Evolutionary conservation across 2,888 invertebrate genomes (phyloP), one percentile per base, ranked within the genome.

Genomic region (Coelinius sp.): DNA sequence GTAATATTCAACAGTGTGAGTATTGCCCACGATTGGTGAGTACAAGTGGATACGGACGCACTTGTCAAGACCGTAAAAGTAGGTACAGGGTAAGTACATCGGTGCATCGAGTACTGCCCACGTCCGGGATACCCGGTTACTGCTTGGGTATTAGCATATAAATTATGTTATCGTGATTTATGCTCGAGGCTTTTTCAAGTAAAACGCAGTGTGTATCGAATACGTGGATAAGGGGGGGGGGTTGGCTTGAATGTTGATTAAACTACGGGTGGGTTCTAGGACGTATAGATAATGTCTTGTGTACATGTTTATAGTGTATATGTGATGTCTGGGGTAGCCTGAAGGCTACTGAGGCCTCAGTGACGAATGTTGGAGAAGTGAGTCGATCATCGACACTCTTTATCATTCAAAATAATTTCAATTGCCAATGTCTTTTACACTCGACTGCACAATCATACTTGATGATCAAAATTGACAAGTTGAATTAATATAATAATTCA

Each of bases 161-260:
- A 86, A 86, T 86, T 85, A 86, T 85, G 83, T 80, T 84, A 84
- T 83, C 85, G 83, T 85, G 85, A 86, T 86, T 86, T 86, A 86
- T 83, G 84, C 78, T 74, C 71, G 65, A 41, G 76, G 77, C 78
- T 65, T 53, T 70, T 59, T 6, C 46, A 10, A 49, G 46, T 20
- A 14, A 49, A 49, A 49, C 20, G 68, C 68, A 68, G 68, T 70
- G 70, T 67, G 52, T 52, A 49, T 67, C 35, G 24, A 62, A 49
- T 68, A 65, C 71, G 24, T 49, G 65, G 38, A 73, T 75, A 68
- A 53, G 71, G 68, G 75, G 79, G 78, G 71, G 68, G 75, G 79
- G 78, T 75, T 77, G 59, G 27, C 25, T 14, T 35, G 17, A 59
- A 59, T 79, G 78, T 75, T 77, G 82, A 82, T 83, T 83, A 80